Evolutionary conservation across 2,797 vertebrate species (phyloP).

Genomic region (Pitangus sulphuratus): DNA sequence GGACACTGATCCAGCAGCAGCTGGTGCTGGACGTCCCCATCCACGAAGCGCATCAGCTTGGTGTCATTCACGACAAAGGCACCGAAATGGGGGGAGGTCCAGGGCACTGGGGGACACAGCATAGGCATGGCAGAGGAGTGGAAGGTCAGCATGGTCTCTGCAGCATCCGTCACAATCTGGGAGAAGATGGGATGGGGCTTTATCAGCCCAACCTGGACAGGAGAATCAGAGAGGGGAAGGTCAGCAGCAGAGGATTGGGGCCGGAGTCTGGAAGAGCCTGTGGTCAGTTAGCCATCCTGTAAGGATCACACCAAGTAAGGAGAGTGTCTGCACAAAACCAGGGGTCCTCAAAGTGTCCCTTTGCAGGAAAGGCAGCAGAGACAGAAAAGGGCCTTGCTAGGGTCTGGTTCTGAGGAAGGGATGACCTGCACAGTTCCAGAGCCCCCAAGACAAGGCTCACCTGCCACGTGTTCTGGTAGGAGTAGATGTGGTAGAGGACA

Average conservation of each 20-base stretch:
- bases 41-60: constrained; percentile 87
- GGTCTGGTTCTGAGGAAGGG: neutral
- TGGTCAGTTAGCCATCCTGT: neutral
- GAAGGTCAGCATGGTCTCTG: constrained; percentile 87
- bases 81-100: constrained; percentile 84
- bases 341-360: neutral
- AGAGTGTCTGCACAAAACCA: neutral
- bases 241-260: neutral
- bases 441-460: constrained; percentile 62
- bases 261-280: neutral
- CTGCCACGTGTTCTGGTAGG: constrained; percentile 88
- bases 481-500: constrained; percentile 93
- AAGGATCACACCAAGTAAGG: rapidly evolving
- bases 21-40: constrained; percentile 86
- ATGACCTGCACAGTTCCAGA: constrained; percentile 48
- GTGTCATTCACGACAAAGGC: constrained; percentile 87
- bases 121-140: constrained; percentile 88
- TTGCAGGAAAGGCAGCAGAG: neutral
- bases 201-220: constrained; percentile 87
- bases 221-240: neutral
- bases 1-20: constrained; percentile 81
- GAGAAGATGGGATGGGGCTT: constrained; percentile 90
- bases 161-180: constrained; percentile 82
- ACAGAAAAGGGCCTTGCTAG: neutral
- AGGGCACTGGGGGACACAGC: constrained; percentile 92